phyloP scores from a whole-genome alignment of 2,888 invertebrate genomes.

The Meliscaeva auricollis region DNA sequence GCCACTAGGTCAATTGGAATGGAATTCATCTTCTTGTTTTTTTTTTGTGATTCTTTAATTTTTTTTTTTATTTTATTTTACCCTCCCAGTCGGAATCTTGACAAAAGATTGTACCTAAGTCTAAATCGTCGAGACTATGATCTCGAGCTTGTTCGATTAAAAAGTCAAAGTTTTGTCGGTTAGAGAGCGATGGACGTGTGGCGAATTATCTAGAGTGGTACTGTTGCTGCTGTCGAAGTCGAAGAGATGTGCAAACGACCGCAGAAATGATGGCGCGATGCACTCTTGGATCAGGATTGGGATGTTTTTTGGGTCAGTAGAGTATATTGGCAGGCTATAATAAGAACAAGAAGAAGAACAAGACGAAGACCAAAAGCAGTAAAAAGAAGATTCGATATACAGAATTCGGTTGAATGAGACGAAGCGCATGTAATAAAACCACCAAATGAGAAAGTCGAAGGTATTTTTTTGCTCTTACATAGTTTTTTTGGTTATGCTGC shows the following conservation, averaged over 20 bases:
- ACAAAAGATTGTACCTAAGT: conserved; percentile 41
- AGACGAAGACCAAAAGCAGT: neutral
- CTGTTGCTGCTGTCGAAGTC: neutral
- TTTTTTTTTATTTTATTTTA: conserved; percentile 20
- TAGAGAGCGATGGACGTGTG: conserved; percentile 47
- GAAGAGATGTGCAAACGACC: conserved; percentile 11
- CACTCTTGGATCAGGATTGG: conserved; percentile 35
- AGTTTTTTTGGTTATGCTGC: neutral
- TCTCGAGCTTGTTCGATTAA: conserved; percentile 60
- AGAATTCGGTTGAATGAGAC: conserved; percentile 32
- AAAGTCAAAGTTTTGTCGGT: conserved; percentile 65
- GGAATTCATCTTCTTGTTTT: conserved; percentile 40
- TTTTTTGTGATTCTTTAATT: neutral
- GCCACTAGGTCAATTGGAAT: conserved; percentile 72
- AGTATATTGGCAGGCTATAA: conserved; percentile 29
- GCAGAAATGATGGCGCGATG: conserved; percentile 17
- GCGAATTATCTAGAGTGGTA: conserved; percentile 49
- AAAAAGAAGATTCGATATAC: conserved; percentile 24
- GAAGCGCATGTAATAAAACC: conserved; percentile 32
- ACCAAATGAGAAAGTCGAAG: conserved; percentile 54
- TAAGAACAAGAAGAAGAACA: neutral
- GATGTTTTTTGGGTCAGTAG: conserved; percentile 58
- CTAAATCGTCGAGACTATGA: conserved; percentile 5
- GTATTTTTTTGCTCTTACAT: neutral
- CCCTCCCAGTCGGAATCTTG: conserved; percentile 45